Evolutionary conservation across 1,140 invertebrate species (phyloP), one percentile per base, ranked within the genome.

Genomic region (Eumaeus atala): DNA sequence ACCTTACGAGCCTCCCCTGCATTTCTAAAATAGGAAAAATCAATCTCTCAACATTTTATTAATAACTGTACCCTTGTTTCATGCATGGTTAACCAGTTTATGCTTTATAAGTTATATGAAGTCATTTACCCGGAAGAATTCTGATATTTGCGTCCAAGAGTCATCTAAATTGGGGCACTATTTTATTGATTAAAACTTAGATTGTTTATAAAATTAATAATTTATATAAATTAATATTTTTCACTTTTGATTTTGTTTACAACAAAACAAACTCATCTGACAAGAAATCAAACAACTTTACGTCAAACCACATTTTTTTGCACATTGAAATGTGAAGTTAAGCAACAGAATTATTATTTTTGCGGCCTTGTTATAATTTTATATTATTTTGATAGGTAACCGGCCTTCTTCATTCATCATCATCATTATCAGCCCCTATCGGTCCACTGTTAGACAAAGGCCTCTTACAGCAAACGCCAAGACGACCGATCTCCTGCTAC

Each of bases 21-120:
- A 86, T 84, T 86, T 77, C 83, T 86, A 86, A 86, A 86, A 84
- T 84, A 84, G 72, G 61, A 54, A 84, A 82, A 86, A 86, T 86
- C 83, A 84, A 86, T 86, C 66, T 64, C 64, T 68, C 58, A 61
- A 49, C 65, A 42, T 12, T 72, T 80, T 80, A 66, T 67, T 58
- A 67, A 64, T 68, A 67, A 64, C 67, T 59, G 61, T 57, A 71
- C 68, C 74, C 66, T 51, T 61, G 48, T 58, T 71, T 69, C 72
- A 86, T 84, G 83, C 83, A 83, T 78, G 69, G 64, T 65, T 80
- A 74, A 70, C 59, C 68, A 66, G 59, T 60, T 60, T 59, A 60
- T 61, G 60, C 63, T 61, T 58, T 62, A 67, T 59, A 70, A 64
- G 66, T 64, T 57, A 67, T 67, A 71, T 58, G 47, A 61, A 80